Percentiles rank a stretch among this genome's conserved stretches.
Evolutionary conservation across 1,140 invertebrate genomes (phyloP).

Genomic region (Drosophila grimshawi): DNA sequence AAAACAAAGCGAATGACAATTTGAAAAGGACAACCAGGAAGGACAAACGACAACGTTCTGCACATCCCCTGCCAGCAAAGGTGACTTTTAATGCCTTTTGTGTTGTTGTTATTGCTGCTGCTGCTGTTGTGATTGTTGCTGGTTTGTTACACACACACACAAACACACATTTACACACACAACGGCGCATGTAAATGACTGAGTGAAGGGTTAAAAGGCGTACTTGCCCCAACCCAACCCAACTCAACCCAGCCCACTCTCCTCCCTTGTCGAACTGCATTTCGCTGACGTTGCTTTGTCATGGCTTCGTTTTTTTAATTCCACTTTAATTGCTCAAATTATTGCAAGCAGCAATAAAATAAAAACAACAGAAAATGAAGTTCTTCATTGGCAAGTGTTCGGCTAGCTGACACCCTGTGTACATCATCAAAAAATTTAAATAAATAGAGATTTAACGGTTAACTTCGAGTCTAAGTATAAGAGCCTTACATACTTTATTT

Average conservation of each 20-base stretch:
- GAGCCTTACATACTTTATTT: too few species aligned
- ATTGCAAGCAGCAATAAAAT: slow-evolving; percentile 52
- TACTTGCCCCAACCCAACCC: slow-evolving; percentile 22
- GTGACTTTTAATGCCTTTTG: slow-evolving; percentile 79
- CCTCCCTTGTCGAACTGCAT: slow-evolving; percentile 2
- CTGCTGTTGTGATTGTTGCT: slow-evolving; percentile 73
- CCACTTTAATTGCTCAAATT: slow-evolving; percentile 75
- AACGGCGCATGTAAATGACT: slow-evolving; percentile 41
- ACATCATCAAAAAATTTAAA: too few species aligned
- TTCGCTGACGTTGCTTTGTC: slow-evolving; percentile 44
- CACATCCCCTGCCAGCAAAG: slow-evolving; percentile 62
- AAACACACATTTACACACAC: slow-evolving; percentile 29
- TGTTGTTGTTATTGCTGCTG: slow-evolving; percentile 37
- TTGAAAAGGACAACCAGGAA: slow-evolving; percentile 65
- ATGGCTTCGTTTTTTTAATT: slow-evolving; percentile 46
- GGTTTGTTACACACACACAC: slow-evolving; percentile 59
- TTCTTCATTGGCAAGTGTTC: neutral
- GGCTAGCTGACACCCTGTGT: neutral
- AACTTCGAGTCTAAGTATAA: too few species aligned
- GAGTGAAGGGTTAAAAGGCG: slow-evolving; percentile 39
- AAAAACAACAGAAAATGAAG: slow-evolving; percentile 8
- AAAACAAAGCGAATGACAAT: slow-evolving; percentile 79
- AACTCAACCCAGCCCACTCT: neutral
- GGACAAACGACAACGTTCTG: slow-evolving; percentile 15
- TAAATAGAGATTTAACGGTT: too few species aligned